Evolutionary conservation across 2,113 vertebrate genomes (phyloP), one percentile per base, ranked within the genome.

Genomic region (Ancistrus triradiatus): DNA sequence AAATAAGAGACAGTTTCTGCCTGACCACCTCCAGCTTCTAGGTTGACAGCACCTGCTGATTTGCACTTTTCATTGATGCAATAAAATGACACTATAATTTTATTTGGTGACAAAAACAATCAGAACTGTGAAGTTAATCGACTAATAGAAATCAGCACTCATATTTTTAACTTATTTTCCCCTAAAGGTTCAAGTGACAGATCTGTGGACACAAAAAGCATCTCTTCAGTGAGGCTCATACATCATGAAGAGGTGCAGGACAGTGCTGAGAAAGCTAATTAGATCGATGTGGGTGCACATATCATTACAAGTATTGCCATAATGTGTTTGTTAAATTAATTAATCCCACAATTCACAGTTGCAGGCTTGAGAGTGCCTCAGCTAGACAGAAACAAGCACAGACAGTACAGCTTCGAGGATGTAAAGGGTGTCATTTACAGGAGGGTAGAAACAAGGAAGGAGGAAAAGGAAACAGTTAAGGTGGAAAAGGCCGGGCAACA

Each of bases 71-170:
- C n/a, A 64, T 51, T 60, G 19, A 60, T 50, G 68, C 73, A 63
- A 68, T 70, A 74, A 69, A 56, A 69, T 56, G 53, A 42, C 48
- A 51, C 65, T 61, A 56, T 55, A 44, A 57, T 68, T 68, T 68
- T 75, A 75, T 72, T 72, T 75, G 73, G 65, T 70, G 70, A 72
- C 60, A 60, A 65, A 68, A 72, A 69, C 69, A 66, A 75, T 61
- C 64, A 31, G 22, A 44, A 22, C 47, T 28, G 55, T 9, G 38
- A 49, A 21, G 65, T 65, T 75, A 72, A 75, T 75, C 73, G 63
- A 35, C 65, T 71, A 42, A 47, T 31, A 69, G 44, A 22, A 60
- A 56, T 60, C 60, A 21, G 15, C 31, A 15, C 48, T 27, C 60
- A 15, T 6, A 25, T 43, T 19, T 46, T 43, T n/a, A n/a, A n/a